A percentile compares a stretch with the other conserved stretches of the same genome.
These are phyloP conservation scores for Chamaea fasciata DNA, from an alignment of 2,113 vertebrate species.

Conservation along the genomic window DNA sequence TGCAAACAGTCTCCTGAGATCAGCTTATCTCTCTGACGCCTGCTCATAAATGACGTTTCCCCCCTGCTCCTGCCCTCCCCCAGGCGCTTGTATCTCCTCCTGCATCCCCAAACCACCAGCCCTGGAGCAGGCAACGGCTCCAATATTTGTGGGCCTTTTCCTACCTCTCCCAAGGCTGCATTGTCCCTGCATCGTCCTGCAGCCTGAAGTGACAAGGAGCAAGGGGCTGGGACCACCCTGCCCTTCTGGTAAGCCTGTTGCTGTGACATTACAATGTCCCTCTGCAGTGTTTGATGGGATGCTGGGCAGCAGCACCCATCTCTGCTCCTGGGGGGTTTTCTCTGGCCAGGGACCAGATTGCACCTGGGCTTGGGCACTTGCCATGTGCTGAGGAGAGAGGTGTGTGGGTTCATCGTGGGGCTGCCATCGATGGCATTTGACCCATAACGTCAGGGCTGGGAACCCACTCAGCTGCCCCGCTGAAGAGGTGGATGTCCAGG, in stretches of 20 bases:
- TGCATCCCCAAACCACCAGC: accelerated
- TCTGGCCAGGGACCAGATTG: not conserved
- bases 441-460: not conserved
- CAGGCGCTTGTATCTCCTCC: not conserved
- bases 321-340: not conserved
- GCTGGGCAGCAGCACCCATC: not conserved
- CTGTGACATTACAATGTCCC: not conserved
- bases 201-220: not conserved
- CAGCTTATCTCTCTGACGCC: slow-evolving; percentile 29
- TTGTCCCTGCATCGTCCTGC: not conserved
- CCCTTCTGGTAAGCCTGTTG: slow-evolving; percentile 31
- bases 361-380: not conserved
- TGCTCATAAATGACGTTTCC: not conserved
- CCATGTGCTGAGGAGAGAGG: not conserved
- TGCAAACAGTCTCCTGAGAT: not conserved
- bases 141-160: not conserved
- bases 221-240: not conserved
- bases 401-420: not conserved
- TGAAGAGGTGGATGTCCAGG: not conserved
- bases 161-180: not conserved
- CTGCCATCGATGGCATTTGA: not conserved
- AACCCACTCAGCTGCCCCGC: accelerated
- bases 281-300: accelerated
- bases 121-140: not conserved
- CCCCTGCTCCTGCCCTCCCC: not conserved